Evolutionary conservation across 2,888 invertebrate species (phyloP).

Genomic region (Sinelater perroti): DNA sequence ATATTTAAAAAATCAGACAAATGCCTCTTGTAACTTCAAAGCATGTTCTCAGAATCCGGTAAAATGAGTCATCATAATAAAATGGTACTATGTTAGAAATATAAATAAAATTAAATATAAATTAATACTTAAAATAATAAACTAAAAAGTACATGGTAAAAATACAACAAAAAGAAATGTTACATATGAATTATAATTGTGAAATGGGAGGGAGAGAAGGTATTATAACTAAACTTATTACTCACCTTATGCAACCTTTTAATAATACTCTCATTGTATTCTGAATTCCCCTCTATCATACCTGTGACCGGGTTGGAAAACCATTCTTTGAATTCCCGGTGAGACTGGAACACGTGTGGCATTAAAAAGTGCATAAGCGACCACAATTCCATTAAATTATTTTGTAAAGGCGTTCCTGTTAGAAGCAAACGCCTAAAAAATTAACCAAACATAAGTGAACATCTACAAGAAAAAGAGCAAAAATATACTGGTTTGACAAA

Average conservation of each 20-base stretch:
- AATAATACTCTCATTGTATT: conserved; percentile 90
- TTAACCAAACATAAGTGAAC: conserved; percentile 34
- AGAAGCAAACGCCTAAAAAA: conserved; percentile 79
- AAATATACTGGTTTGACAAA: conserved; percentile 32
- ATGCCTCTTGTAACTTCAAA: conserved; percentile 51
- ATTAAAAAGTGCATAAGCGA: conserved; percentile 98
- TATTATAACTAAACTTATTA: neutral
- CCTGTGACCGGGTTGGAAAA: conserved; percentile 97
- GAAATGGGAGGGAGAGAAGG: too few relatives aligned
- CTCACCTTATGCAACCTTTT: conserved; percentile 87
- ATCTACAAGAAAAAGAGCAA: conserved; percentile 35
- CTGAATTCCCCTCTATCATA: conserved; percentile 93
- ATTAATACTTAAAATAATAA: too few relatives aligned
- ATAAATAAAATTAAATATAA: neutral
- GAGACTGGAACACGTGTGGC: conserved; percentile 96
- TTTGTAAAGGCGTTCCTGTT: conserved; percentile 96
- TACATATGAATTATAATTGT: too few relatives aligned
- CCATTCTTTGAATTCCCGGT: conserved; percentile 98
- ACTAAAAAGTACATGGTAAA: too few relatives aligned
- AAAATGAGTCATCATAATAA: conserved; percentile 31
- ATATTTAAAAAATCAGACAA: conserved; percentile 52
- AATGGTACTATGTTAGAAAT: neutral
- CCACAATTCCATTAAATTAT: conserved; percentile 97
- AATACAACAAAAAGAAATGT: neutral
- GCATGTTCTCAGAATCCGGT: conserved; percentile 38